Evolutionary conservation across 2,797 vertebrate genomes (phyloP).

Genomic region (Poeciliopsis turneri): DNA sequence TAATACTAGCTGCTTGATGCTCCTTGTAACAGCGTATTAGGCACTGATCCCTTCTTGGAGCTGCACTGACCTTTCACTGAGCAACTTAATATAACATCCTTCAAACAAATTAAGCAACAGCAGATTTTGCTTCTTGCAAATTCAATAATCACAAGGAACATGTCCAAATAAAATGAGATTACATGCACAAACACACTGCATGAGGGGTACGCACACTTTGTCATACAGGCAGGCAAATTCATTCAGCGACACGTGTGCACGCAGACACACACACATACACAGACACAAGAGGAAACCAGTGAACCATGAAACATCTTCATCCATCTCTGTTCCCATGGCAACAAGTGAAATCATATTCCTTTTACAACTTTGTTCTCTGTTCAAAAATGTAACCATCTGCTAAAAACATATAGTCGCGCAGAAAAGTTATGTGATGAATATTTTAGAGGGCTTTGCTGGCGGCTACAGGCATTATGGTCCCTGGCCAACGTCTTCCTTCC

Average conservation of each 20-base stretch:
- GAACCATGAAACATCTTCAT: constrained; percentile 84
- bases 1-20: constrained; percentile 57
- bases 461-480: constrained; percentile 72
- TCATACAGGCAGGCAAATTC: constrained; percentile 51
- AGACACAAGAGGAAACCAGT: constrained; percentile 67
- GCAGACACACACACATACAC: constrained; percentile 38
- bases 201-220: constrained; percentile 28
- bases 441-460: constrained; percentile 68
- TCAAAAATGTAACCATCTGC: constrained; percentile 79
- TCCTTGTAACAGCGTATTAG: constrained; percentile 64
- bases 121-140: constrained; percentile 40
- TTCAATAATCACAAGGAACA: constrained; percentile 55
- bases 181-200: constrained; percentile 26
- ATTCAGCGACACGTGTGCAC: constrained; percentile 37
- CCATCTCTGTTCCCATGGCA: constrained; percentile 85
- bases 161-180: constrained; percentile 30
- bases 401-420: constrained; percentile 78
- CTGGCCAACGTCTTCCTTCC: constrained; percentile 67
- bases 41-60: constrained; percentile 62
- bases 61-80: constrained; percentile 64
- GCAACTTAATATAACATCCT: constrained; percentile 63
- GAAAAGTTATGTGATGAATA: constrained; percentile 80
- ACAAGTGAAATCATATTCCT: constrained; percentile 82
- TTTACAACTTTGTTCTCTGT: constrained; percentile 81
- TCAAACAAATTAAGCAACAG: constrained; percentile 57